Percentiles rank a stretch among this genome's conserved stretches.
phyloP scores from a whole-genome alignment of 2,797 vertebrate genomes.

The Amazona finschi region DNA sequence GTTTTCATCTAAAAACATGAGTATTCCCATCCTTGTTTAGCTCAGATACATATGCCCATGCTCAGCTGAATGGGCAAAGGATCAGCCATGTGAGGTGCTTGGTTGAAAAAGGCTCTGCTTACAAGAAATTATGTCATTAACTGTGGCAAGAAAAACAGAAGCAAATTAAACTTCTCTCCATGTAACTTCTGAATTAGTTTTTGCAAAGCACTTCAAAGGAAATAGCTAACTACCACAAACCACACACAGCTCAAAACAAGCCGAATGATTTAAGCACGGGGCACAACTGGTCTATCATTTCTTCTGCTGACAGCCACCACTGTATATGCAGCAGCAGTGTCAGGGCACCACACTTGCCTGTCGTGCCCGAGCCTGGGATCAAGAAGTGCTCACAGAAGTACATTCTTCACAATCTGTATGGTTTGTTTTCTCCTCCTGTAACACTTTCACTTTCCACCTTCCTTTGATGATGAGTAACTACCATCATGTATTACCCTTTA shows the following conservation, averaged over 20 bases:
- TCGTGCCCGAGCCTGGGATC: not conserved
- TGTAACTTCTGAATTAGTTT: not conserved
- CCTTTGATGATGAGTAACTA: not conserved
- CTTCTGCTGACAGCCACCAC: not conserved
- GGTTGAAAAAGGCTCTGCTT: not conserved
- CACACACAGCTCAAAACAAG: accelerated
- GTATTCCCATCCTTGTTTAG: not conserved
- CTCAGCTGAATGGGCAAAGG: not conserved
- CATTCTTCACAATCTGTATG: accelerated
- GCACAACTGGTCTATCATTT: accelerated
- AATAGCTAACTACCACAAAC: not conserved
- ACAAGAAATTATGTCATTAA: not conserved
- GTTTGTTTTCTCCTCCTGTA: too few species aligned
- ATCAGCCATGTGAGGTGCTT: not conserved
- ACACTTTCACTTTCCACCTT: accelerated
- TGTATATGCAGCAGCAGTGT: not conserved
- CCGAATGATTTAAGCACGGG: accelerated
- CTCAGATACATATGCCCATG: not conserved
- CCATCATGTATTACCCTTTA: accelerated
- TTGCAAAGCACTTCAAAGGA: not conserved
- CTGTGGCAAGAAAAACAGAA: not conserved
- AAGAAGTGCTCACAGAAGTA: not conserved
- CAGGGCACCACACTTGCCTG: accelerated
- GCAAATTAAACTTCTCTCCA: not conserved
- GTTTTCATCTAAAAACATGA: not conserved